These are phyloP conservation scores for Apis laboriosa DNA, from an alignment of 1,140 invertebrate species.

Conservation along the genomic window DNA sequence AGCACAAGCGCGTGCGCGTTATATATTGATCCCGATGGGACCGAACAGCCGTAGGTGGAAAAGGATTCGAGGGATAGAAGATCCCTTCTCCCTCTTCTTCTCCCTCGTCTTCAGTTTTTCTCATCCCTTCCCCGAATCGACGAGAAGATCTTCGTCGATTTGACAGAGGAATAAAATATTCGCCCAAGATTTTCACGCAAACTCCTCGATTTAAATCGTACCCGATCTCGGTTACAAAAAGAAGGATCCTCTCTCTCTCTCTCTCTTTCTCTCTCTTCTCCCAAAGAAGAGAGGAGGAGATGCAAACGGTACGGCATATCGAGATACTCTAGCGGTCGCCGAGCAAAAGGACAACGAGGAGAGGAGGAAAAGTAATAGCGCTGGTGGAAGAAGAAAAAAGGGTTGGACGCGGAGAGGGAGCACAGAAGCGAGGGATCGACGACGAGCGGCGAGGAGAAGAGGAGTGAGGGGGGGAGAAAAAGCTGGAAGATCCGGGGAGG, in stretches of 20 bases:
- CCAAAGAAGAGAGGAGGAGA: background rate
- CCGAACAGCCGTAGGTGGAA: slow-evolving; percentile 35
- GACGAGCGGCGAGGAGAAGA: background rate
- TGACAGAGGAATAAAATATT: too few species aligned
- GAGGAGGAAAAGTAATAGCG: slow-evolving; percentile 40
- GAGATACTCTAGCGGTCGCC: slow-evolving; percentile 30
- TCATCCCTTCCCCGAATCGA: too few species aligned
- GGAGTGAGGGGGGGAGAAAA: background rate
- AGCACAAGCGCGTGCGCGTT: slow-evolving; percentile 61
- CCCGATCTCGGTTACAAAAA: too few species aligned
- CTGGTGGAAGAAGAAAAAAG: slow-evolving; percentile 20
- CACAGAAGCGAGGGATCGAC: background rate
- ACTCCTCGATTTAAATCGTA: too few species aligned
- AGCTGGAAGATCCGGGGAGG: background rate
- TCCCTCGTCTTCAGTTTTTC: background rate
- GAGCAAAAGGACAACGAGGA: slow-evolving; percentile 37
- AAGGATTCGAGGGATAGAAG: background rate
- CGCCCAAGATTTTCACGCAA: too few species aligned
- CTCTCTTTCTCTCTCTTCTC: too few species aligned
- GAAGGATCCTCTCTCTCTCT: too few species aligned
- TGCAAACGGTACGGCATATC: slow-evolving; percentile 30
- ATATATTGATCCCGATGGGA: slow-evolving; percentile 29
- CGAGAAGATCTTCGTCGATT: too few species aligned
- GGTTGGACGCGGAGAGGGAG: slow-evolving; percentile 1
- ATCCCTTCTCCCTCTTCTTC: too few species aligned